Conservation (phyloP, 2,888 invertebrate genomes). For the Invenusta paracnida region DNA sequence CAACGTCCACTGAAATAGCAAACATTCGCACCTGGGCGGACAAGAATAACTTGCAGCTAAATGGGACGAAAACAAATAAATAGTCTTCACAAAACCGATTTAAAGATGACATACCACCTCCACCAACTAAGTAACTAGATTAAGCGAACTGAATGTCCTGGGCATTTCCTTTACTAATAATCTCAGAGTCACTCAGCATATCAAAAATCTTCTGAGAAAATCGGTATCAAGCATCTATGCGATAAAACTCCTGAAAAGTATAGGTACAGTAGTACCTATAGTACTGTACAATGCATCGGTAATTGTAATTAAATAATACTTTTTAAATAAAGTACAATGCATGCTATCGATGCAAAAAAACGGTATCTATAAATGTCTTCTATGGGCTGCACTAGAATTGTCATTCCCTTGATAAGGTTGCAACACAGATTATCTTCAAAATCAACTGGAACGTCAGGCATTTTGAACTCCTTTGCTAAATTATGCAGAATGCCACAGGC, state of each 20-base stretch:
- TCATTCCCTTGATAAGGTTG: conserved; percentile 5
- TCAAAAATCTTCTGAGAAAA: conserved; percentile 26
- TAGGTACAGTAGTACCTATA: background rate
- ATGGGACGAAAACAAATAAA: background rate
- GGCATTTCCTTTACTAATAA: background rate
- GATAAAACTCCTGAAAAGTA: conserved; percentile 16
- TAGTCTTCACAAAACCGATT: background rate
- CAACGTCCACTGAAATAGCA: conserved; percentile 22
- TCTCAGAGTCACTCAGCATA: conserved; percentile 16
- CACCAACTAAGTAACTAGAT: background rate
- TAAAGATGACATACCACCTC: background rate
- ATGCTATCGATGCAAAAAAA: too few relatives aligned
- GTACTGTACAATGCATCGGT: background rate
- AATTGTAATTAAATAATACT: too few relatives aligned
- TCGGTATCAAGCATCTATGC: background rate
- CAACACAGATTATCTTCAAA: background rate
- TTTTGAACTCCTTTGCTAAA: background rate
- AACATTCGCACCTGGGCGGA: conserved; percentile 17
- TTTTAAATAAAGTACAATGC: too few relatives aligned
- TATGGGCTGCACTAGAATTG: background rate
- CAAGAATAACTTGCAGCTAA: background rate
- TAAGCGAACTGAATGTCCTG: background rate
- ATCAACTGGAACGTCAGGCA: background rate
- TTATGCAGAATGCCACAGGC: conserved; percentile 7
- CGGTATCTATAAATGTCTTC: background rate